These are phyloP conservation scores for Eonycteris spelaea DNA, from an alignment of 2,113 vertebrate species.

Conservation along the genomic window DNA sequence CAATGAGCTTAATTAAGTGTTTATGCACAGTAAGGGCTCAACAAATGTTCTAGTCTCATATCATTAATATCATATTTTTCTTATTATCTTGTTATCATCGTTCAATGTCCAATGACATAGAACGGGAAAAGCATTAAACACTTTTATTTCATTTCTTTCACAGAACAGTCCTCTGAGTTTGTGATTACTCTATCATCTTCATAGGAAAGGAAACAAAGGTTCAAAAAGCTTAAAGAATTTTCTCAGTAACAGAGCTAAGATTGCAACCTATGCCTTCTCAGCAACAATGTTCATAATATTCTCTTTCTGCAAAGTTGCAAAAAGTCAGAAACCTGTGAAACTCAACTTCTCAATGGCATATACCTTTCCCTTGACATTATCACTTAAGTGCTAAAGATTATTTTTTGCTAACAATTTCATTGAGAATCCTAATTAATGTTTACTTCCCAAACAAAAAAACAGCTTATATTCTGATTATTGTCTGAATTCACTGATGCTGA, in stretches of 20 bases:
- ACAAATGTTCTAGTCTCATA: background rate
- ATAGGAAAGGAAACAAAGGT: background rate
- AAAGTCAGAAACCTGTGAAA: background rate
- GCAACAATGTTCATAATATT: background rate
- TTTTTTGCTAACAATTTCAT: background rate
- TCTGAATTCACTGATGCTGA: background rate
- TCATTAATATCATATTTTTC: background rate
- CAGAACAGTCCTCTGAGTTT: background rate
- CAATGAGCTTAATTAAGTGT: background rate
- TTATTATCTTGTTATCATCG: background rate
- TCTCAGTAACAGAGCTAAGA: background rate
- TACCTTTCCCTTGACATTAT: background rate
- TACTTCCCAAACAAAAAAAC: background rate
- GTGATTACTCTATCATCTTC: background rate
- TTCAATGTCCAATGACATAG: background rate
- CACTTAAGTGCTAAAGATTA: background rate
- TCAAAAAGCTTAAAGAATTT: background rate
- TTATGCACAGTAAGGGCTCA: background rate
- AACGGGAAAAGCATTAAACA: background rate
- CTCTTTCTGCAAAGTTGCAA: background rate
- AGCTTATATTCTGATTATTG: background rate
- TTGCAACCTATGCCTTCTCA: background rate
- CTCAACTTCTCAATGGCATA: background rate
- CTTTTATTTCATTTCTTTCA: background rate
- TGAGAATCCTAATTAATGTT: background rate